phyloP scores from a whole-genome alignment of 1,140 invertebrate species.

The Drosophila ambigua region DNA sequence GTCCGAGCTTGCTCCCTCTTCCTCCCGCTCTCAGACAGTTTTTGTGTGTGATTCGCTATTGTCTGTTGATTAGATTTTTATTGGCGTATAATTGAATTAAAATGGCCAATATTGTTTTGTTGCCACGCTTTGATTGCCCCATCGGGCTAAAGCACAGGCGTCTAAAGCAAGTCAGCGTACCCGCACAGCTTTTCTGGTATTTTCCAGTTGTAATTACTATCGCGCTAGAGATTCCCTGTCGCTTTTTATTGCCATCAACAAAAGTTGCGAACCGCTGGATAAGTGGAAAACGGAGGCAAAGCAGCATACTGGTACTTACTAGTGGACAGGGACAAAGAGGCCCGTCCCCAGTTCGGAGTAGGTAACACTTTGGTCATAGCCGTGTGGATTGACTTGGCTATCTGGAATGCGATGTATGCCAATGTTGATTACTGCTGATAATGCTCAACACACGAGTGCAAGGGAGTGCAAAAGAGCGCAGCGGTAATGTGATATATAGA shows the following conservation, averaged over 20 bases:
- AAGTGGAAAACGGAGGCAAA: slow-evolving; percentile 14
- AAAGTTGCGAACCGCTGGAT: slow-evolving; percentile 14
- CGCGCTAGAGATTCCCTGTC: slow-evolving; percentile 17
- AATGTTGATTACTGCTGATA: slow-evolving; percentile 35
- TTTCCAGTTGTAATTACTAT: slow-evolving; percentile 78
- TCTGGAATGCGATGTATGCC: slow-evolving; percentile 26
- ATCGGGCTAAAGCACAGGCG: slow-evolving; percentile 37
- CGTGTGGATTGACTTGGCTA: slow-evolving; percentile 3
- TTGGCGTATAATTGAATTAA: slow-evolving; percentile 77
- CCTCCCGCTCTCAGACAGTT: not conserved
- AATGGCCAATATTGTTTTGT: slow-evolving; percentile 70
- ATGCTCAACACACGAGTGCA: not conserved
- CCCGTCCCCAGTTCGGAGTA: slow-evolving; percentile 21
- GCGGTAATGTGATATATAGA: not conserved
- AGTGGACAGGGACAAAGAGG: slow-evolving; percentile 31
- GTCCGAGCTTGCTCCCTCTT: not conserved
- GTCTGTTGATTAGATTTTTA: slow-evolving; percentile 72
- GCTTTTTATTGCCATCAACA: slow-evolving; percentile 29
- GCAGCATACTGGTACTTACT: slow-evolving; percentile 3
- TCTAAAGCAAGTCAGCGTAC: slow-evolving; percentile 38
- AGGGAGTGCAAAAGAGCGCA: not conserved
- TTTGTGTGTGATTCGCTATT: slow-evolving; percentile 24
- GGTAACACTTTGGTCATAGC: not conserved
- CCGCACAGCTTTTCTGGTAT: slow-evolving; percentile 64
- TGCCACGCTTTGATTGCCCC: slow-evolving; percentile 68